Conservation (phyloP, 2,888 invertebrate species). For the Chymomyza procnemis region DNA sequence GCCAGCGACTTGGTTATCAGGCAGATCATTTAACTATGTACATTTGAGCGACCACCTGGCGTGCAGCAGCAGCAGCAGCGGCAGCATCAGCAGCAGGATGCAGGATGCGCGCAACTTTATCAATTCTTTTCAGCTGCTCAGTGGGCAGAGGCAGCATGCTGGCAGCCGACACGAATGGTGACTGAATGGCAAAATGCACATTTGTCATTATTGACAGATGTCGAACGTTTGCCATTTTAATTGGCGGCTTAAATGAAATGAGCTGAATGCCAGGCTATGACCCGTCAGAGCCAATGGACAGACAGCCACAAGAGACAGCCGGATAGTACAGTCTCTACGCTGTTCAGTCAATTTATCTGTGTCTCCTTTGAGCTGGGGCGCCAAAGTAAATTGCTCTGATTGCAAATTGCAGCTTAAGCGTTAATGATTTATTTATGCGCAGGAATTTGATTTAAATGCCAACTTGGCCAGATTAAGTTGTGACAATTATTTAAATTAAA, state of each 20-base stretch:
- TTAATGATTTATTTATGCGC: constrained; percentile 67
- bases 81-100: not conserved
- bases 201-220: constrained; percentile 73
- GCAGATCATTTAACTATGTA: constrained; percentile 8
- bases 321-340: not conserved
- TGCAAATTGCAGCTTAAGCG: constrained; percentile 61
- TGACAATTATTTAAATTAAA: not conserved
- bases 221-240: constrained; percentile 70
- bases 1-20: constrained; percentile 31
- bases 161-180: constrained; percentile 6
- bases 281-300: constrained; percentile 4
- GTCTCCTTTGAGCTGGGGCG: constrained; percentile 18
- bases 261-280: constrained; percentile 43
- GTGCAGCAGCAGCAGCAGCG: not conserved
- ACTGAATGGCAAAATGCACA: constrained; percentile 63
- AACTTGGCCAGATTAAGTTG: constrained; percentile 12
- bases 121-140: constrained; percentile 32
- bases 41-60: not conserved
- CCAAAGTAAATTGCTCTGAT: constrained; percentile 53
- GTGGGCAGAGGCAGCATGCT: not conserved
- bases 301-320: not conserved
- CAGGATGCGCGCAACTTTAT: constrained; percentile 24
- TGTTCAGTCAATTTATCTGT: not conserved
- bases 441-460: constrained; percentile 60
- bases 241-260: constrained; percentile 69